Evolutionary conservation across 2,888 invertebrate genomes (phyloP).

Genomic region (Tachina grossa): DNA sequence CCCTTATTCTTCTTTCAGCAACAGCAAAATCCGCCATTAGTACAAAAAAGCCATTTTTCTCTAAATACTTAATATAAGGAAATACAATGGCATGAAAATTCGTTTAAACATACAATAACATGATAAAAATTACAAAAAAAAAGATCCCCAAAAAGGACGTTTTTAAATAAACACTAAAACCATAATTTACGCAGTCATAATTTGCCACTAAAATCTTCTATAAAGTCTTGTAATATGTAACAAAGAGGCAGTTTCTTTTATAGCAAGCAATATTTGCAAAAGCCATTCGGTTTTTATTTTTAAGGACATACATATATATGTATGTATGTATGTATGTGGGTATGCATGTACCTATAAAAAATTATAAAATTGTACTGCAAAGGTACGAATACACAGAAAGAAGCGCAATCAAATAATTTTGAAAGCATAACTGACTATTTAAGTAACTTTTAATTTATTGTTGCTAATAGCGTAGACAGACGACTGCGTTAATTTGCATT

Average conservation of each 20-base stretch:
- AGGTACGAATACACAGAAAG: constrained; percentile 44
- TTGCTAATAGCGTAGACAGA: too few species aligned
- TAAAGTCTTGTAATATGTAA: constrained; percentile 64
- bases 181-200: constrained; percentile 81
- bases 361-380: not conserved
- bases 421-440: not conserved
- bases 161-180: constrained; percentile 74
- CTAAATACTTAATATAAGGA: constrained; percentile 43
- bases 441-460: too few species aligned
- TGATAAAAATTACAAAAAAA: constrained; percentile 50
- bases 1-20: constrained; percentile 50
- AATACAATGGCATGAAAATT: constrained; percentile 12
- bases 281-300: constrained; percentile 41
- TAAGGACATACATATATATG: not conserved
- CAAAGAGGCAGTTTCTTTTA: constrained; percentile 56
- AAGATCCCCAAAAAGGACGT: not conserved
- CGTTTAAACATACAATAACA: constrained; percentile 29
- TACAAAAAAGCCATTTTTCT: constrained; percentile 5
- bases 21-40: constrained; percentile 18
- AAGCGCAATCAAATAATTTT: not conserved
- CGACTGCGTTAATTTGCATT: too few species aligned
- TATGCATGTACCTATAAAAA: not conserved
- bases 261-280: constrained; percentile 59
- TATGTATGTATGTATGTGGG: too few species aligned
- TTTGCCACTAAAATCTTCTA: constrained; percentile 81